Percentiles rank a stretch among this genome's conserved stretches.
phyloP scores from a whole-genome alignment of 2,113 vertebrate genomes.

The Hypocryptadius cinnamomeus region DNA sequence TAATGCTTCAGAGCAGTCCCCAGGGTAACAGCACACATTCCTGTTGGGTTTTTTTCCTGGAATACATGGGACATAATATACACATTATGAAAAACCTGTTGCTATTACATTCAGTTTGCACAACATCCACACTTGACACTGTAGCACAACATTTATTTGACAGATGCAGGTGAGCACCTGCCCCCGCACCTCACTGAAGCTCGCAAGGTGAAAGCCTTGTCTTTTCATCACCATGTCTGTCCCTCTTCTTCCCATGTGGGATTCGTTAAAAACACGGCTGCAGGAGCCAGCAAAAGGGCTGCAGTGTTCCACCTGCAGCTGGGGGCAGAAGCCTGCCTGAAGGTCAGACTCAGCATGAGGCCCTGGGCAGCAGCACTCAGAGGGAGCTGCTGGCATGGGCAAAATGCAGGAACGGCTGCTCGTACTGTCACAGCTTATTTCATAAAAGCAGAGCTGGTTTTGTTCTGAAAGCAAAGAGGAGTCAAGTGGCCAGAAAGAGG shows the following conservation, averaged over 20 bases:
- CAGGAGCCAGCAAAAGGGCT: not conserved
- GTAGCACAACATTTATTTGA: not conserved
- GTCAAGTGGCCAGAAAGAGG: not conserved
- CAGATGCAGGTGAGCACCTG: not conserved
- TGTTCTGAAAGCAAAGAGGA: not conserved
- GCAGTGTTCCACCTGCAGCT: not conserved
- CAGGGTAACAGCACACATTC: not conserved
- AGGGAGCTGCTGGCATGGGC: not conserved
- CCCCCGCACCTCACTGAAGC: not conserved
- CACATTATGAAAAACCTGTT: not conserved
- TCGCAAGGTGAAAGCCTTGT: not conserved
- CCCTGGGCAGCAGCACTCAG: not conserved
- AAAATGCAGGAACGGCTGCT: not conserved
- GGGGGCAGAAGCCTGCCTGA: not conserved
- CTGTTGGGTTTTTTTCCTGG: not conserved
- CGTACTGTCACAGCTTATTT: not conserved
- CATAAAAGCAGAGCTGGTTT: not conserved
- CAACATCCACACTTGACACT: not conserved
- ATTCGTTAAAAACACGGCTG: not conserved
- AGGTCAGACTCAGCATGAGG: rapidly evolving
- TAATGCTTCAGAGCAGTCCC: not conserved
- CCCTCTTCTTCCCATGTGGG: not conserved
- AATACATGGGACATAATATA: not conserved
- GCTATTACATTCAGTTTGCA: not conserved
- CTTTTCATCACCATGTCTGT: not conserved